Conservation (phyloP, 2,113 vertebrate species). For the Rhinoderma darwinii region DNA sequence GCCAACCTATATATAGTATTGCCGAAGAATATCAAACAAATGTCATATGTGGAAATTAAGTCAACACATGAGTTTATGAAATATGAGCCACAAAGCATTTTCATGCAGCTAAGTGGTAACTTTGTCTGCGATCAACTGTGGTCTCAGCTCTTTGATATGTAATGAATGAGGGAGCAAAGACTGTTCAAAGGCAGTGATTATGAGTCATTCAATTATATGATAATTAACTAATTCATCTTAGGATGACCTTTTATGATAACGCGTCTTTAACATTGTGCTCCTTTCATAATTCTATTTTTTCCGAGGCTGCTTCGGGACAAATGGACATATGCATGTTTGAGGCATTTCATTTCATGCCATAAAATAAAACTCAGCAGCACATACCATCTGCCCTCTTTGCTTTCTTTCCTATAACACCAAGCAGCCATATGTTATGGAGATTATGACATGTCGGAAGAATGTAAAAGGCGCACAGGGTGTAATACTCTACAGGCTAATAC, state of each 20-base stretch:
- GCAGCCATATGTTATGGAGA: slow-evolving; percentile 42
- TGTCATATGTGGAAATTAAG: slow-evolving; percentile 66
- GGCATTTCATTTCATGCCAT: not conserved
- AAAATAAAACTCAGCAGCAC: slow-evolving; percentile 29
- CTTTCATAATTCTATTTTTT: not conserved
- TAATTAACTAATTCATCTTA: slow-evolving; percentile 14
- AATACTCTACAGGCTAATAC: slow-evolving; percentile 43
- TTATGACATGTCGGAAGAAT: slow-evolving; percentile 48
- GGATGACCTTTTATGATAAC: not conserved
- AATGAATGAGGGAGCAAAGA: slow-evolving; percentile 56
- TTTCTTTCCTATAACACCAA: slow-evolving; percentile 26
- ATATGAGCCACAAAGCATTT: slow-evolving; percentile 70
- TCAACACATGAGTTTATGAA: slow-evolving; percentile 71
- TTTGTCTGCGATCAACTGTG: slow-evolving; percentile 64
- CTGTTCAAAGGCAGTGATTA: slow-evolving; percentile 21
- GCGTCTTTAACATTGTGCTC: not conserved
- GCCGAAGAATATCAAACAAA: slow-evolving; percentile 69
- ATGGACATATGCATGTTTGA: slow-evolving; percentile 16
- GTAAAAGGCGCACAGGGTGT: not conserved
- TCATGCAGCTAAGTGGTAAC: slow-evolving; percentile 60
- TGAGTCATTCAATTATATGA: slow-evolving; percentile 36
- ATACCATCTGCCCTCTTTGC: slow-evolving; percentile 42
- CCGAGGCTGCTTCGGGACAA: slow-evolving; percentile 7
- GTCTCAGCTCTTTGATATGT: slow-evolving; percentile 65
- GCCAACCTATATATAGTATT: slow-evolving; percentile 65